Evolutionary conservation across 1,140 invertebrate genomes (phyloP).

Genomic region (Zaprionus davidi): DNA sequence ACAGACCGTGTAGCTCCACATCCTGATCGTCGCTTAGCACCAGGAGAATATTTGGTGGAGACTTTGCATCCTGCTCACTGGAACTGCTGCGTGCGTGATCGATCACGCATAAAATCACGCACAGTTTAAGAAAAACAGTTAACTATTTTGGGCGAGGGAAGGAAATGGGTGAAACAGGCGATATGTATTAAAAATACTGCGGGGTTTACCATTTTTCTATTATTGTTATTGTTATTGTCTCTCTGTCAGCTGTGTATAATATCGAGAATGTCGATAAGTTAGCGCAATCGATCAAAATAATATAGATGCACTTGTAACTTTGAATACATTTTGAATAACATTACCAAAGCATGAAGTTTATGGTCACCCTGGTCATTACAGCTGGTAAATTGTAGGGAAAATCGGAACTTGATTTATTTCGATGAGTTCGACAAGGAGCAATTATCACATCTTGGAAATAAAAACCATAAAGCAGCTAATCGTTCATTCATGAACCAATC

Average conservation of each 20-base stretch:
- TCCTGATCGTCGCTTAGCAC: conserved; percentile 95
- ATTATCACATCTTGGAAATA: too few species aligned
- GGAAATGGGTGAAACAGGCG: neutral
- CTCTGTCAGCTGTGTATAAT: neutral
- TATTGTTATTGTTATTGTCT: conserved; percentile 6
- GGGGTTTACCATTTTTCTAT: neutral
- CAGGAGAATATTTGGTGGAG: conserved; percentile 91
- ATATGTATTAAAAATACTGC: neutral
- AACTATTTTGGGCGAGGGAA: neutral
- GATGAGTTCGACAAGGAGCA: too few species aligned
- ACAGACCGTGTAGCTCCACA: conserved; percentile 90
- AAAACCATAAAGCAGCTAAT: too few species aligned
- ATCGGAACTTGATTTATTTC: too few species aligned
- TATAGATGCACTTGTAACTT: neutral
- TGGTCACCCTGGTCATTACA: too few species aligned
- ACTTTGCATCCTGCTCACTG: neutral
- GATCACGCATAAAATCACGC: conserved; percentile 4
- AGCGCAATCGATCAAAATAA: neutral
- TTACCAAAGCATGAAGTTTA: neutral
- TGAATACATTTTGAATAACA: neutral
- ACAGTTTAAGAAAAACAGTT: neutral
- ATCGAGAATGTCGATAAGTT: neutral
- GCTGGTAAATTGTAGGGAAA: too few species aligned
- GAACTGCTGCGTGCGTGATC: neutral
- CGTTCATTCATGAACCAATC: too few species aligned